Evolutionary conservation across 2,113 vertebrate genomes (phyloP).

Genomic region (Myxocyprinus asiaticus): DNA sequence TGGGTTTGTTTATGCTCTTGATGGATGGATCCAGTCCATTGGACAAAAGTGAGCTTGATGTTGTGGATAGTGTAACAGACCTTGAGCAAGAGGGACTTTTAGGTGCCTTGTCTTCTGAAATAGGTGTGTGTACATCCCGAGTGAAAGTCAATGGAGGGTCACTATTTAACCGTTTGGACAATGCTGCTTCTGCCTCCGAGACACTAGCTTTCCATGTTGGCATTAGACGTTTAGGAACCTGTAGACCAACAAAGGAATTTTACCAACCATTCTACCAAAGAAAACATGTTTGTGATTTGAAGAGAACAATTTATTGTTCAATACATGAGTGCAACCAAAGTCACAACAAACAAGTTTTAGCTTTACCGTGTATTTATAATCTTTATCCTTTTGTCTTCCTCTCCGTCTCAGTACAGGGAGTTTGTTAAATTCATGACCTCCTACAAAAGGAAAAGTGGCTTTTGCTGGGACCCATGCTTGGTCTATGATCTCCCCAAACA

Average conservation of each 20-base stretch:
- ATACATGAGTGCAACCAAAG: background rate
- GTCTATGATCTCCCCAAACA: constrained; percentile 88
- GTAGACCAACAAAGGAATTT: constrained; percentile 51
- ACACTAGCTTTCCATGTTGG: constrained; percentile 91
- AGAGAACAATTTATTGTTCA: background rate
- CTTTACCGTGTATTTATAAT: constrained; percentile 88
- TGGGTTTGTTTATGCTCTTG: constrained; percentile 49
- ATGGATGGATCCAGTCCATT: constrained; percentile 55
- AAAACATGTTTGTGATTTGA: too few relatives aligned
- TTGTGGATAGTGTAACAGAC: constrained; percentile 11
- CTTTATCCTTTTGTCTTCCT: constrained; percentile 92
- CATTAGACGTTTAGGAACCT: constrained; percentile 91
- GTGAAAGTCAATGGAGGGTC: constrained; percentile 48
- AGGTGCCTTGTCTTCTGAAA: constrained; percentile 48
- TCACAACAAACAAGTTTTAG: background rate
- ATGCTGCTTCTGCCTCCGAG: constrained; percentile 83
- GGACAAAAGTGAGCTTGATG: constrained; percentile 21
- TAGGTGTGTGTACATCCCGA: constrained; percentile 51
- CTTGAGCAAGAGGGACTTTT: constrained; percentile 33
- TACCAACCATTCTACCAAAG: background rate
- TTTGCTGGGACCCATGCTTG: constrained; percentile 89
- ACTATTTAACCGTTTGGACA: constrained; percentile 73
- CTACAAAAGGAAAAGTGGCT: constrained; percentile 87
- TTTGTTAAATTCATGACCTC: constrained; percentile 90
- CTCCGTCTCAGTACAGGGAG: constrained; percentile 86